Base-by-base conservation (phyloP, 2,888 invertebrate genomes). In the Acleris holmiana region DNA sequence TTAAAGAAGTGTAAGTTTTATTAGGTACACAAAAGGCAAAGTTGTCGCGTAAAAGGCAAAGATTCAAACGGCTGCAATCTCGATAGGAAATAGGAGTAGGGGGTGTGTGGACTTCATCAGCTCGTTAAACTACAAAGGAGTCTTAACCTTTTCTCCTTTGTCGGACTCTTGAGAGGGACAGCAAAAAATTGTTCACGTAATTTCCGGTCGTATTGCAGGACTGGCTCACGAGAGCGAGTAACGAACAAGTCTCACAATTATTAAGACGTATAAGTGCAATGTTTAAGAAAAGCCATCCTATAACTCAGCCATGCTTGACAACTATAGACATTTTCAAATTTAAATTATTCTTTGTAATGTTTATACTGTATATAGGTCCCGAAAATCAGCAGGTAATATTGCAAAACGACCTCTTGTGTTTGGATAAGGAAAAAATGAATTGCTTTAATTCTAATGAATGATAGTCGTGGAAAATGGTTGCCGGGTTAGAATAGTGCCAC, bases 51-150 rank as follows among this genome's bases (percentile, higher is more conserved):
- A 35, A 35, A 54, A 41, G 44, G 35, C 58, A 47, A 15, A 35
- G 59, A 59, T 65, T 58, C 66, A 58, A 66, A 67, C 62, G 67
- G 29, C 15, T 66, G 61, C 66, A 71, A 54, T 64, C 60, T 67
- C 53, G 68, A 76, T 69, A 69, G 77, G 75, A 76, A 75, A 75
- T 73, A 76, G 71, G 69, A 71, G 58, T 61, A 66, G 49, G 72
- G 69, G 71, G 59, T 64, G 68, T 69, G 70, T 71, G 66, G 67
- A 73, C 71, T 77, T 83, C 78, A 81, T 80, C 81, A 83, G 78
- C 76, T 80, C 76, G 80, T 83, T 83, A 80, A 74, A 76, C 79
- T 77, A 83, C 84, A 85, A 86, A 85, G 83, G 76, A 76, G 73
- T 73, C 73, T 75, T 82, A 81, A 83, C 76, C 78, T 69, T 71